These are phyloP conservation scores for Halichondria panicea DNA, from an alignment of 37 sponge, comb jelly and placozoan species.

Conservation along the genomic window DNA sequence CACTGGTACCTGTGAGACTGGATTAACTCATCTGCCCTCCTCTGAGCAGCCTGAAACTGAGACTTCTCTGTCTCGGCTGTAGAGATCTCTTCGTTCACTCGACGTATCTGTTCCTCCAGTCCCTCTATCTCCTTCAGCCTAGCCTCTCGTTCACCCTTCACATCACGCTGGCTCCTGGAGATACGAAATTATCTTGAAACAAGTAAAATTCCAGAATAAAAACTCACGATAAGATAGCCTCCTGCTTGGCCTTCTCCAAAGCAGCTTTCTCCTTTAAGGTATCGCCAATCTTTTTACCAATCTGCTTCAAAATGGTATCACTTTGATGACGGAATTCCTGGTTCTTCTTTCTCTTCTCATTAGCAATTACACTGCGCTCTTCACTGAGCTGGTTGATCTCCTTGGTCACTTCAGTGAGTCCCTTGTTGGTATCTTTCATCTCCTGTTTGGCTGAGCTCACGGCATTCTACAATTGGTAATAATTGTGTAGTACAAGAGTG, in stretches of 20 bases:
- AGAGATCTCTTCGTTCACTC: constrained; percentile 15
- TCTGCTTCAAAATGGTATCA: constrained; percentile 4
- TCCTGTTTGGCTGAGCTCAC: neutral
- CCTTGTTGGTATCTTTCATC: neutral
- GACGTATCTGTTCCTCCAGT: neutral
- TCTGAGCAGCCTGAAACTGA: constrained; percentile 29
- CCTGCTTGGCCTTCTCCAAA: constrained; percentile 24
- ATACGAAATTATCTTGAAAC: neutral
- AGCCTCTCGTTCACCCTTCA: constrained; percentile 34
- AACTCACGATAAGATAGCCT: constrained; percentile 11
- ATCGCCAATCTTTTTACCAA: constrained; percentile 1
- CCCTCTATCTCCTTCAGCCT: constrained; percentile 15
- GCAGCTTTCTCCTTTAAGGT: constrained; percentile 24
- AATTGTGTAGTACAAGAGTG: neutral
- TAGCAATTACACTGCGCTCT: constrained; percentile 10
- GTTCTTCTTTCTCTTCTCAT: constrained; percentile 49
- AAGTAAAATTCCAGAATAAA: neutral
- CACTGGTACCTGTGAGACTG: neutral
- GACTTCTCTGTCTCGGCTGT: constrained; percentile 21
- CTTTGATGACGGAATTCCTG: constrained; percentile 9
- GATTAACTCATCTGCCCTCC: neutral
- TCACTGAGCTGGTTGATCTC: constrained; percentile 24
- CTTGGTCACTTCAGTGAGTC: constrained; percentile 13
- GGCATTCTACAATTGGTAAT: neutral
- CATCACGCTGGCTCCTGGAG: constrained; percentile 39